Percentiles rank a stretch among this genome's conserved stretches.
phyloP scores from a whole-genome alignment of 2,888 invertebrate genomes.

The Diploptera punctata region DNA sequence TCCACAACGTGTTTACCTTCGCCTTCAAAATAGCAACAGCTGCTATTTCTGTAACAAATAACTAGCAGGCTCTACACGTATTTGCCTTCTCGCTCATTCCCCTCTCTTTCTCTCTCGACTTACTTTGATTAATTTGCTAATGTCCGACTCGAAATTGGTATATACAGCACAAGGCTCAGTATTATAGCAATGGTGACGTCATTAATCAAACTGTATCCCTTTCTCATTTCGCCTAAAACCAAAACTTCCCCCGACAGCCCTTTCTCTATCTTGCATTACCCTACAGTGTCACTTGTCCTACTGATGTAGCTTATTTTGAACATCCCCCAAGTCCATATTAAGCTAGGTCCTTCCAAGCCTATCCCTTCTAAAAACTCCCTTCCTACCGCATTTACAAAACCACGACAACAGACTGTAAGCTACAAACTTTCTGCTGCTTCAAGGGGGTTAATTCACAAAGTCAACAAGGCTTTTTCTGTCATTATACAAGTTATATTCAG shows the following conservation, averaged over 20 bases:
- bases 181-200: conserved; percentile 38
- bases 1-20: conserved; percentile 9
- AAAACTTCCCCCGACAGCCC: not conserved
- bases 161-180: conserved; percentile 4
- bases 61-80: not conserved
- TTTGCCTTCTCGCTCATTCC: not conserved
- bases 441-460: conserved; percentile 22
- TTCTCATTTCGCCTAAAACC: conserved; percentile 1
- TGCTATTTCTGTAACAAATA: not conserved
- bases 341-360: not conserved
- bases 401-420: conserved; percentile 16
- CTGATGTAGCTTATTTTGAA: conserved; percentile 20
- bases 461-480: conserved; percentile 18
- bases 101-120: conserved; percentile 24
- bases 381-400: conserved; percentile 16
- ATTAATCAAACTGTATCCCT: conserved; percentile 38
- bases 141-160: conserved; percentile 32
- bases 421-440: conserved; percentile 10
- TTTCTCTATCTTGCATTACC: conserved; percentile 8
- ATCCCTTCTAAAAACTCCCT: not conserved
- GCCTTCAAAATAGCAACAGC: conserved; percentile 5
- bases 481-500: not conserved
- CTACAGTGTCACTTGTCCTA: conserved; percentile 9
- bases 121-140: conserved; percentile 37
- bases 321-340: conserved; percentile 12